Percentiles rank a stretch among this genome's conserved stretches.
Conservation (phyloP, 2,113 vertebrate species). For the Notechis scutatus region DNA sequence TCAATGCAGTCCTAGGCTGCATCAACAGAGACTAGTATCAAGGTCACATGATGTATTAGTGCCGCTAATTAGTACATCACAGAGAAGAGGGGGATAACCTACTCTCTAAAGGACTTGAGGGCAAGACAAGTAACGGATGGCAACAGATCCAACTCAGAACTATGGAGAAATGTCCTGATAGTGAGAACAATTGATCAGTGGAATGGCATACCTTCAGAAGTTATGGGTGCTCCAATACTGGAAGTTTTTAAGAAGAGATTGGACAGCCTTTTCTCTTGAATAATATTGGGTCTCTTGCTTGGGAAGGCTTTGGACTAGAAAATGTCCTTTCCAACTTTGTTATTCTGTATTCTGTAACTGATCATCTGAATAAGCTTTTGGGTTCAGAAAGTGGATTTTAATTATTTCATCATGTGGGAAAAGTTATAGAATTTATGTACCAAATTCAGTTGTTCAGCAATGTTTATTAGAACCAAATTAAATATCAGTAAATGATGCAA, state of each 20-base stretch:
- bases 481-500: not conserved
- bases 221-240: not conserved
- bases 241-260: not conserved
- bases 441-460: not conserved
- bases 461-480: not conserved
- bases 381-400: not conserved
- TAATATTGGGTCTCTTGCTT: not conserved
- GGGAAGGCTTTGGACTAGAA: not conserved
- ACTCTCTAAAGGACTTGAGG: not conserved
- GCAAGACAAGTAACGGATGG: not conserved
- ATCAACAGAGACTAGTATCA: not conserved
- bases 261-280: not conserved
- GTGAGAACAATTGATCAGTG: not conserved
- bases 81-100: not conserved
- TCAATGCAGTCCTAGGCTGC: not conserved
- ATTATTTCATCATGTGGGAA: not conserved
- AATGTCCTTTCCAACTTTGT: not conserved
- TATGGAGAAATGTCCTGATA: not conserved
- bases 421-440: not conserved
- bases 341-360: not conserved
- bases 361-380: not conserved
- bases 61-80: no score
- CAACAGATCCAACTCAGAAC: not conserved
- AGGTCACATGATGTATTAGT: not conserved
- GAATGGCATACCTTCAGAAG: not conserved